Evolutionary conservation across 1,140 invertebrate species (phyloP), one percentile per base, ranked within the genome.

Genomic region (Saccostrea echinata): DNA sequence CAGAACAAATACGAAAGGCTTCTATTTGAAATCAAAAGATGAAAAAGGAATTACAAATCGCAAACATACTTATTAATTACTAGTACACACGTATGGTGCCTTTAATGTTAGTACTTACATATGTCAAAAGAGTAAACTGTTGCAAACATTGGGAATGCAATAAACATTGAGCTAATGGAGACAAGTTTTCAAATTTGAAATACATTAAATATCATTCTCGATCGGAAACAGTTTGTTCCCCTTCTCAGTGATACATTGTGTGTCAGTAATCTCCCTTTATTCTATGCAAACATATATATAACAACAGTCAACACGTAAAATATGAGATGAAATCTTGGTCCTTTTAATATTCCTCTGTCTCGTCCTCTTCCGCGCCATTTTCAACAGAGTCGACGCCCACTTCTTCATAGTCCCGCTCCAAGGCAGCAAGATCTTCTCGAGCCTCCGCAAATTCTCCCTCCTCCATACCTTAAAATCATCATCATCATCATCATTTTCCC

Each of bases 371-470:
- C 12, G 85, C 68, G 6, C 53, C 71, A 12, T 87, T 86, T 16
- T 90, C 86, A 9, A 52, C 53, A 13, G 96, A 96, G 90, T 96
- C 96, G 88, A 96, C 95, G 27, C 96, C 96, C 84, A 97, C 96
- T 93, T 97, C 96, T 96, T 92, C 91, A 96, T 92, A 92, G 57
- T 95, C 94, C 57, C 94, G 94, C 91, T 96, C 95, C 89, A 95
- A 93, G 82, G 97, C 96, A 18, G 96, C 96, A 88, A 97, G 94
- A 94, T 97, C 97, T 92, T 97, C 97, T n/a, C 96, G 93, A 3
- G 97, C 97, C 89, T 97, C 96, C 2, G 95, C 95, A 91, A 97
- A 97, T 91, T 97, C 97, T 85, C 96, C 97, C 95, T 97, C 96
- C 91, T 97, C 96, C 95, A 95, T 95, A 52, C 95, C 90, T n/a